Conservation (phyloP, 2,113 vertebrate species). For the Pterocles gutturalis region DNA sequence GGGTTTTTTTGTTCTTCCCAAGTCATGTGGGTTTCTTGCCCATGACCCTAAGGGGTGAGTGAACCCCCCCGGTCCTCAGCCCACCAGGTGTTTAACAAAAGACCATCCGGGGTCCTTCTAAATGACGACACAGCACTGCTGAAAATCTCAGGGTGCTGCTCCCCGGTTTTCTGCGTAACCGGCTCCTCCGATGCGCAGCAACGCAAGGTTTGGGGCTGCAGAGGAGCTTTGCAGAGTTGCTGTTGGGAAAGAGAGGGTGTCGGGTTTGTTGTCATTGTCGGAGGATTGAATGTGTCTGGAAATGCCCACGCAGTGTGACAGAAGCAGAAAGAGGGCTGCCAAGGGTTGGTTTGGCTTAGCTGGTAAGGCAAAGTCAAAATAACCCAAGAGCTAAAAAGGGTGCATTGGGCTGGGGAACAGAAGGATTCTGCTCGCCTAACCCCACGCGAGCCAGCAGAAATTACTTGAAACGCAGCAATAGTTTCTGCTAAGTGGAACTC, state of each 20-base stretch:
- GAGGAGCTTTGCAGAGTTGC: background rate
- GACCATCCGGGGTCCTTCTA: no score
- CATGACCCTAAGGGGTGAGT: no score
- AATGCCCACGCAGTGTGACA: background rate
- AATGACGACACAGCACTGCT: no score
- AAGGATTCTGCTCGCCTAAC: background rate
- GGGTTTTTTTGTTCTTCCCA: no score
- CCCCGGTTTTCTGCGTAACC: background rate
- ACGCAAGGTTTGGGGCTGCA: rapidly evolving
- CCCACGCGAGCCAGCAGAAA: background rate
- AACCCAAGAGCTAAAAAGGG: background rate
- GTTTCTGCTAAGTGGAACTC: background rate
- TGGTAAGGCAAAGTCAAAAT: background rate
- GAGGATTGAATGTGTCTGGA: background rate
- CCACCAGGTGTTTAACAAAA: no score
- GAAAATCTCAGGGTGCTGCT: rapidly evolving
- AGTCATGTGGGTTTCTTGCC: no score
- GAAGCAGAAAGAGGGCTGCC: background rate
- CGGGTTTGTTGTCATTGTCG: background rate
- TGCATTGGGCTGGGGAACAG: background rate
- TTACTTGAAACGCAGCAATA: background rate
- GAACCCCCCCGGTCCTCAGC: no score
- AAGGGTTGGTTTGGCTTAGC: background rate
- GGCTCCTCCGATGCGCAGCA: rapidly evolving
- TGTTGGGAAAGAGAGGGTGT: background rate